Evolutionary conservation across 1,140 invertebrate species (phyloP).

Genomic region (Delia radicum): DNA sequence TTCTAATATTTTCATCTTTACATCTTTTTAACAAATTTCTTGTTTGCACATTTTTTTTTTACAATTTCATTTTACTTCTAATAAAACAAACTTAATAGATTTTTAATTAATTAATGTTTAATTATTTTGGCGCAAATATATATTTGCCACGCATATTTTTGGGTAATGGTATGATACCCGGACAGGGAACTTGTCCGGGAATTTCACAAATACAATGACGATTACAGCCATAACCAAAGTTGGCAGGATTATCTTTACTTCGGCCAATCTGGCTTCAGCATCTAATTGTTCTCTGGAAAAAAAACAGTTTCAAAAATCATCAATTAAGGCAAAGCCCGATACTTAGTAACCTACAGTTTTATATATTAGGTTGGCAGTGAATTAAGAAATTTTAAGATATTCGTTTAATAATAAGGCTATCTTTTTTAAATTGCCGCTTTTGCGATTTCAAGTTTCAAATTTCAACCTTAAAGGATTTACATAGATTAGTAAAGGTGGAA

Average conservation of each 20-base stretch:
- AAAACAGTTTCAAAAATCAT: no score
- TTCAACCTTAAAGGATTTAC: no score
- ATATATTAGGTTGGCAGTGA: no score
- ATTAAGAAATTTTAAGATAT: no score
- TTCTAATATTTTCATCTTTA: neutral
- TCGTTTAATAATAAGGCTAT: no score
- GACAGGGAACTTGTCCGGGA: constrained; percentile 90
- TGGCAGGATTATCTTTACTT: constrained; percentile 89
- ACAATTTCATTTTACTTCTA: constrained; percentile 6
- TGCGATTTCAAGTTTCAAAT: no score
- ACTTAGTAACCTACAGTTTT: no score
- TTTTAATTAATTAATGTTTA: constrained; percentile 9
- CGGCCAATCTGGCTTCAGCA: constrained; percentile 63
- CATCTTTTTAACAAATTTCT: neutral
- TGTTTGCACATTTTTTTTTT: neutral
- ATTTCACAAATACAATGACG: constrained; percentile 93
- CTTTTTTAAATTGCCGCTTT: no score
- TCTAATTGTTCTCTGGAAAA: constrained; percentile 61
- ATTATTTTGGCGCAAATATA: constrained; percentile 59
- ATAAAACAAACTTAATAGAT: neutral
- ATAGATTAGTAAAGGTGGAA: no score
- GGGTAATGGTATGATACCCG: constrained; percentile 77
- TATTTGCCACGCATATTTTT: constrained; percentile 82
- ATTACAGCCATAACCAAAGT: constrained; percentile 84
- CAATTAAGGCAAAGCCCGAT: no score